Base-by-base conservation (phyloP, 2,113 vertebrate genomes). In the Helogale parvula region DNA sequence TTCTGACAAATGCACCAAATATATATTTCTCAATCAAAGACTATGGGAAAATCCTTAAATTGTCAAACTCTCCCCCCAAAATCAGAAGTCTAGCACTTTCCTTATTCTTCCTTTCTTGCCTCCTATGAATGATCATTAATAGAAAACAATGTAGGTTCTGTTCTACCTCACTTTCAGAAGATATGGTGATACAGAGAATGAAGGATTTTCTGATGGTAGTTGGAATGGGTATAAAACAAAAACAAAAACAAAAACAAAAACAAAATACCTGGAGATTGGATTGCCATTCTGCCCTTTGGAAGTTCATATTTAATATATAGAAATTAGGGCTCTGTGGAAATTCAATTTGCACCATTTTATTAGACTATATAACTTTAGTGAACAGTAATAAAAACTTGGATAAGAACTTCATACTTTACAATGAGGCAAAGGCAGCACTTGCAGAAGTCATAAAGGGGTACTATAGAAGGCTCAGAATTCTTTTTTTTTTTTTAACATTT, bases 221-320 rank as follows among this genome's bases (percentile, higher is more conserved):
- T 80, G 14, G 77, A 83, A 74, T n/a, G 0, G 25, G 12, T 17
- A n/a, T 11, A 69, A 50, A 66, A 35, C 23, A 74, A 41, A 74
- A 74, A 23, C 54, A 57, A 74, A 74, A 74, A 41, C 35, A 72
- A 72, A 72, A 72, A 72, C 16, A 54, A 69, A 71, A 69, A 47
- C 31, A 69, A 71, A 69, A 47, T 25, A 52, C 11, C 14, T 79
- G n/a, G 21, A n/a, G 1, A 82, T 88, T 38, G 38, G 52, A 87
- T 83, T 86, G 93, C 60, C 1, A 27, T 31, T 4, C 2, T 82
- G 19, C 87, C 14, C 5, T 86, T 93, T 94, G 38, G 33, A 79
- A 72, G 5, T 57, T 93, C 54, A 92, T n/a, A 93, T 87, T 92
- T 93, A 86, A 77, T 19, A 95, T 93, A 93, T 0, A 84, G 35